Evolutionary conservation across 2,113 vertebrate genomes (phyloP), one percentile per base, ranked within the genome.

Genomic region (Microcebus jonahi): DNA sequence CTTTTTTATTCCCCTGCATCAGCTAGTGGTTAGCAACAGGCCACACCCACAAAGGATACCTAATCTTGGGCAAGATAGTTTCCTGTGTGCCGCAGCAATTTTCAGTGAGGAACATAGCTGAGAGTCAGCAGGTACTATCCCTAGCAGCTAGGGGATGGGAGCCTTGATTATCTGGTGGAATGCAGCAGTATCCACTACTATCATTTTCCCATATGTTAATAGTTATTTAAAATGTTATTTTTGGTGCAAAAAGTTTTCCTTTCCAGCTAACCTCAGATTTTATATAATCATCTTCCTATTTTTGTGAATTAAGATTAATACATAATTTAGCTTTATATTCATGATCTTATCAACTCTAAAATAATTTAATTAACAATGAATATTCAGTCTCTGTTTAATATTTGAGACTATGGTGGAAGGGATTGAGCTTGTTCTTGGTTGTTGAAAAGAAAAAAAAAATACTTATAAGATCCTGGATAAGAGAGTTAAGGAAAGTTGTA

Each of bases 351-450:
- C 36, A 39, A 21, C 75, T 48, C 36, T 59, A n/a, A 12, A 82
- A 31, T 57, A 57, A 45, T 71, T 71, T 59, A 70, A n/a, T 25
- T 45, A 45, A 57, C 20, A 57, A 55, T 39, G 17, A 57, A 55
- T 39, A 11, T 68, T 57, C 21, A 12, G 27, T 8, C 31, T 68
- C 48, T 80, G 48, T n/a, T 70, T 17, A 80, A 3, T 70, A n/a
- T 70, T 36, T 63, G 27, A 63, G 23, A 31, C 25, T 63, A 39
- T 8, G 34, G 15, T 31, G 1, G 18, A 73, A 6, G 34, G 4
- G 2, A 73, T 17, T 50, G 10, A 17, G 42, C 4, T 75, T 36
- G 11, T 8, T 1, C 45, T 53, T 31, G 11, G 0, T 5, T 65
- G 2, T 29, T 50, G 23, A 13, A 34, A 65, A 34, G 53, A 25